These are phyloP conservation scores for Pseudorectes ferrugineus DNA, from an alignment of 2,113 vertebrate genomes.

Conservation along the genomic window DNA sequence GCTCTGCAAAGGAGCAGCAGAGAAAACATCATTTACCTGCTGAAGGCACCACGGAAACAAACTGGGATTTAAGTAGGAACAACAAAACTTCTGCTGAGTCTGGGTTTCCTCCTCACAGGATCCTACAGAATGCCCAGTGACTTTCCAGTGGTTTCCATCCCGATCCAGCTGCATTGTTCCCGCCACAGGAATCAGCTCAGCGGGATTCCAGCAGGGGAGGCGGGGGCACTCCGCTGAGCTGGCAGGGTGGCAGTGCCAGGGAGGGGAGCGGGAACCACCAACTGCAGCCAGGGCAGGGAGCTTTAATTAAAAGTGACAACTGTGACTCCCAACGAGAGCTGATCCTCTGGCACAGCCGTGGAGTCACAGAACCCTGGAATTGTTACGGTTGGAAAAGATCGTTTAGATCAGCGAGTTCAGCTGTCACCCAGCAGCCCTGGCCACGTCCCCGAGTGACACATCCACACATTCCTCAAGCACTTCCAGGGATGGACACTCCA, in stretches of 20 bases:
- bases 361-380: neutral
- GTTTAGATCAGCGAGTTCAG: fast-evolving
- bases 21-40: neutral
- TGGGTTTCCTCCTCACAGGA: neutral
- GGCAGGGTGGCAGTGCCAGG: neutral
- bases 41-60: neutral
- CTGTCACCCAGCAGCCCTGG: neutral
- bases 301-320: neutral
- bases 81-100: neutral
- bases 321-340: neutral
- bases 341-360: neutral
- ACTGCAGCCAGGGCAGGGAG: neutral
- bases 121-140: neutral
- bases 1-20: neutral
- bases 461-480: fast-evolving
- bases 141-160: neutral
- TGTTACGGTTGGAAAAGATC: fast-evolving
- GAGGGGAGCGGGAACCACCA: neutral
- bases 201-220: neutral
- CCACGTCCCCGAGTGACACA: neutral
- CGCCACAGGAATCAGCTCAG: neutral
- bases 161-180: neutral
- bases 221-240: neutral
- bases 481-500: neutral
- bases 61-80: neutral